Evolutionary conservation across 2,888 invertebrate genomes (phyloP).

Genomic region (Eupithecia insigniata): DNA sequence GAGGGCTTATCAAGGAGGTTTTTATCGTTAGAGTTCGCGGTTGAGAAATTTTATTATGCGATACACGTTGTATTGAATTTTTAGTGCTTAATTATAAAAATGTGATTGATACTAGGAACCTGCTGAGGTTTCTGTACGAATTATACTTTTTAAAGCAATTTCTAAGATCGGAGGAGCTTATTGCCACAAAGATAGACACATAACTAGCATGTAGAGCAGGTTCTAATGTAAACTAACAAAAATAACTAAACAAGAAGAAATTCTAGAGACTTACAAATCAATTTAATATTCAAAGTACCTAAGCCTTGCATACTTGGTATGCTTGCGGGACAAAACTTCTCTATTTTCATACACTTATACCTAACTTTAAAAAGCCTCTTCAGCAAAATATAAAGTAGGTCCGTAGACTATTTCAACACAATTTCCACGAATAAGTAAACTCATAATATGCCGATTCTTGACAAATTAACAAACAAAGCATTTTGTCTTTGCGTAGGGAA

Average conservation of each 20-base stretch:
- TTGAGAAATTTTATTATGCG: background rate
- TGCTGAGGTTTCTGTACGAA: background rate
- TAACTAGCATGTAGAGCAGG: background rate
- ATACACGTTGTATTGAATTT: background rate
- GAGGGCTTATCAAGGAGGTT: conserved; percentile 6
- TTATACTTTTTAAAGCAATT: background rate
- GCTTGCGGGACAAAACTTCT: background rate
- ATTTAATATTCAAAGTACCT: background rate
- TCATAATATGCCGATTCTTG: background rate
- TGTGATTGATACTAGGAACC: background rate
- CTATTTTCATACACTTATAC: background rate
- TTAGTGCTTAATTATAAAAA: background rate
- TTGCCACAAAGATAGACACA: background rate
- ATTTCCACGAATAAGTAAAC: conserved; percentile 1
- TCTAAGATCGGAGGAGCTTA: background rate
- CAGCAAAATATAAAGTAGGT: background rate
- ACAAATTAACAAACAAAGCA: background rate
- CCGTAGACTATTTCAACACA: background rate
- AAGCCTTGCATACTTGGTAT: background rate
- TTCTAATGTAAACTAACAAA: background rate
- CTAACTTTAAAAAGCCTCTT: background rate
- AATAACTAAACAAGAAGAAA: background rate
- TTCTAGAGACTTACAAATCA: background rate
- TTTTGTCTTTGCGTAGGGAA: background rate
- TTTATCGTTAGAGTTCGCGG: conserved; percentile 2